phyloP scores from a whole-genome alignment of 1,140 invertebrate genomes.

The Ceratosolen solmsi region DNA sequence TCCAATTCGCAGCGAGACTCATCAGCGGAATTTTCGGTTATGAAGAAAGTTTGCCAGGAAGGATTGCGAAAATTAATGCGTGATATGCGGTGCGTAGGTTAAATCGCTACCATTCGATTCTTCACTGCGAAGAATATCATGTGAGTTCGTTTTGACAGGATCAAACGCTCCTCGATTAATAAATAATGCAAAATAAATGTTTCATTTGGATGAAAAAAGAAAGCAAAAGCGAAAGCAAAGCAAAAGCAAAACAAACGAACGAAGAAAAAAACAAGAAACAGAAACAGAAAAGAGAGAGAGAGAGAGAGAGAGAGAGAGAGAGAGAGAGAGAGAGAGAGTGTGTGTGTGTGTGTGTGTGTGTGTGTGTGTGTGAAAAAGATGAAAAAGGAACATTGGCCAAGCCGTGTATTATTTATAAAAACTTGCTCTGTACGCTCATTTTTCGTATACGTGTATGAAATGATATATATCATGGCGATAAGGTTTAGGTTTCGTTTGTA shows the following conservation, averaged over 20 bases:
- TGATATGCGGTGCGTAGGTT: background rate
- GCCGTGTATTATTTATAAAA: too few species aligned
- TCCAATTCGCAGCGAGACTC: conserved; percentile 30
- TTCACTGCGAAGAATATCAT: too few species aligned
- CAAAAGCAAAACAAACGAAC: too few species aligned
- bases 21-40: conserved; percentile 46
- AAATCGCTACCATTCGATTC: background rate
- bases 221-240: background rate
- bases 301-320: background rate
- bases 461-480: too few species aligned
- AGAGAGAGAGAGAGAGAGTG: background rate
- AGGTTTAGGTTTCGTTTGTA: background rate
- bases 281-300: background rate
- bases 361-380: background rate
- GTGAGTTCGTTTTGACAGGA: too few species aligned
- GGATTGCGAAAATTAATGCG: conserved; percentile 20
- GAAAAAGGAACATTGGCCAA: background rate
- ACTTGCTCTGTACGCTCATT: too few species aligned
- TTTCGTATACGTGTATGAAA: too few species aligned
- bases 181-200: too few species aligned
- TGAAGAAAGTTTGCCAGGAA: conserved; percentile 34
- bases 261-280: too few species aligned
- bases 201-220: too few species aligned
- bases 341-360: too few species aligned
- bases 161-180: too few species aligned